A percentile compares a stretch with the other conserved stretches of the same genome.
Evolutionary conservation across 2,113 vertebrate species (phyloP).

Genomic region (Lates calcarifer): DNA sequence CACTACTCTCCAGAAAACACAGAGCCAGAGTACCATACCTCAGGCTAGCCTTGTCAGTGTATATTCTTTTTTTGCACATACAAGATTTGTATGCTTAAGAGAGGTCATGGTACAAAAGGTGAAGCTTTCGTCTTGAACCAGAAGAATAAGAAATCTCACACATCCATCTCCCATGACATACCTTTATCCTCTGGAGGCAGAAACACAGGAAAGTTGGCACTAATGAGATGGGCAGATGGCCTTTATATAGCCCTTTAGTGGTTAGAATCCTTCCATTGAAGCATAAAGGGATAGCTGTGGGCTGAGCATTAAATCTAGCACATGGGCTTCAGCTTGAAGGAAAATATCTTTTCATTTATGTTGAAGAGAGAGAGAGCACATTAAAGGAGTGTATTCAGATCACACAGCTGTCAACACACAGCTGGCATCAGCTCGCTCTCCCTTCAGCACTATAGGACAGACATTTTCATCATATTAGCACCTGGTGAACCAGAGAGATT

Average conservation of each 20-base stretch:
- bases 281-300: slow-evolving; percentile 64
- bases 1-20: slow-evolving; percentile 10
- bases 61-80: slow-evolving; percentile 25
- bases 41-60: not conserved
- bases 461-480: slow-evolving; percentile 61
- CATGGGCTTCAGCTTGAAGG: slow-evolving; percentile 60
- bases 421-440: slow-evolving; percentile 52
- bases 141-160: slow-evolving; percentile 29
- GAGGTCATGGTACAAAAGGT: slow-evolving; percentile 28
- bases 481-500: slow-evolving; percentile 44
- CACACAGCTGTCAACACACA: slow-evolving; percentile 63
- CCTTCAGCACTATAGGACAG: slow-evolving; percentile 48
- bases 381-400: slow-evolving; percentile 50
- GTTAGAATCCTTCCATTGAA: slow-evolving; percentile 66
- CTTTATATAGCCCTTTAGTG: slow-evolving; percentile 69
- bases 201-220: slow-evolving; percentile 48
- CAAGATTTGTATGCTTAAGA: slow-evolving; percentile 1
- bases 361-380: slow-evolving; percentile 37
- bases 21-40: slow-evolving; percentile 16
- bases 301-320: slow-evolving; percentile 65
- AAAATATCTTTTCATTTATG: slow-evolving; percentile 64
- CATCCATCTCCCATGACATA: slow-evolving; percentile 39
- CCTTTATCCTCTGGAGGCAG: slow-evolving; percentile 56
- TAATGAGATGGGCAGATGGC: slow-evolving; percentile 74
- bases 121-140: slow-evolving; percentile 48